Conservation (phyloP, 37 sponge, comb jelly and placozoan species). For the Haliclona indistincta region DNA sequence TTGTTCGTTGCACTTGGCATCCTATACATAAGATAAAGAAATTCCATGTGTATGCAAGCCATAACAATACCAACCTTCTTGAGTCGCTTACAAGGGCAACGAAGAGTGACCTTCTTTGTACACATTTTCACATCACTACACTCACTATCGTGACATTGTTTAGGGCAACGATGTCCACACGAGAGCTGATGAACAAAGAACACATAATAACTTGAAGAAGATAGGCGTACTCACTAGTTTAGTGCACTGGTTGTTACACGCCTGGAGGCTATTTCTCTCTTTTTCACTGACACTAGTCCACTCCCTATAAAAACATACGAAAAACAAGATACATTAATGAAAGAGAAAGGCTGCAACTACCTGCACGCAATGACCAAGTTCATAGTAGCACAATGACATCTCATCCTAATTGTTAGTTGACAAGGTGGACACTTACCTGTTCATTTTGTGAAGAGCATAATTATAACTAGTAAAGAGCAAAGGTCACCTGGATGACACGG, state of each 20-base stretch:
- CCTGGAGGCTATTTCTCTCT: slow-evolving; percentile 26
- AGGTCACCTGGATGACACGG: slow-evolving; percentile 74
- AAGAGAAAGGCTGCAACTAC: slow-evolving; percentile 15
- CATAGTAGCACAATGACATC: slow-evolving; percentile 49
- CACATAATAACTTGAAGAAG: not conserved
- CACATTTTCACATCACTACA: slow-evolving; percentile 56
- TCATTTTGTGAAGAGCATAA: not conserved
- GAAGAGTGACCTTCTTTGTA: slow-evolving; percentile 49
- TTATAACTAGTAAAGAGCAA: not conserved
- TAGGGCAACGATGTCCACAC: slow-evolving; percentile 83
- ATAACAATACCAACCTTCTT: slow-evolving; percentile 61
- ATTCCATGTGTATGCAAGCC: not conserved
- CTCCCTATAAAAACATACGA: slow-evolving; percentile 55
- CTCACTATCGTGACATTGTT: slow-evolving; percentile 62
- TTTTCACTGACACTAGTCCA: slow-evolving; percentile 61
- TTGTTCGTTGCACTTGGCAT: slow-evolving; percentile 40
- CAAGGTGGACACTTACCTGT: slow-evolving; percentile 68
- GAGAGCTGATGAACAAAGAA: slow-evolving; percentile 39
- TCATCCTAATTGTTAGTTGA: slow-evolving; percentile 23
- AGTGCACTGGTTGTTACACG: slow-evolving; percentile 71
- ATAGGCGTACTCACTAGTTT: slow-evolving; percentile 40
- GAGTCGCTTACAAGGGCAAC: slow-evolving; percentile 72
- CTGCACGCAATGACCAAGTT: slow-evolving; percentile 42
- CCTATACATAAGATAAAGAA: slow-evolving; percentile 17
- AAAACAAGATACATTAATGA: not conserved